A percentile compares a stretch with the other conserved stretches of the same genome.
These are phyloP conservation scores for Poeciliopsis prolifica DNA, from an alignment of 2,113 vertebrate genomes.

Conservation along the genomic window DNA sequence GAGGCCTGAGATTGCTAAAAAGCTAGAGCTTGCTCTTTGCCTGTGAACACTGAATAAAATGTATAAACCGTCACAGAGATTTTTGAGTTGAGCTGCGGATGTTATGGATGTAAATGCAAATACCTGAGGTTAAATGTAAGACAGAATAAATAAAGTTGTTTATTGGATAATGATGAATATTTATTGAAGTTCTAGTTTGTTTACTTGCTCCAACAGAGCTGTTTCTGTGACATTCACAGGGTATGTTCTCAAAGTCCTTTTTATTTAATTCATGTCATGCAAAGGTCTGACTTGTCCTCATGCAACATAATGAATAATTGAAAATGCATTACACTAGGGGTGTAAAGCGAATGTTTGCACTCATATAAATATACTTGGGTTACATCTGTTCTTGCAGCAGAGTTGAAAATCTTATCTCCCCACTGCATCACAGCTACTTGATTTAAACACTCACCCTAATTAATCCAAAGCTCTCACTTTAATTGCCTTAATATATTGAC, in stretches of 20 bases:
- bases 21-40: constrained; percentile 33
- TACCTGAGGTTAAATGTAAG: constrained; percentile 28
- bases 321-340: constrained; percentile 33
- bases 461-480: constrained; percentile 62
- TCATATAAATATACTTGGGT: constrained; percentile 26
- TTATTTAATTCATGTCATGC: constrained; percentile 50
- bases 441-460: constrained; percentile 61
- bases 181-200: constrained; percentile 1
- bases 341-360: constrained; percentile 26
- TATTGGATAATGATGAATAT: background rate
- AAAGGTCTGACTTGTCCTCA: constrained; percentile 57
- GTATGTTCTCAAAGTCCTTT: constrained; percentile 19
- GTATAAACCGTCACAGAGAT: constrained; percentile 4
- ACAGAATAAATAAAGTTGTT: constrained; percentile 4
- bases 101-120: constrained; percentile 22
- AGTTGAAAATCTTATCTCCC: constrained; percentile 49
- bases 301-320: constrained; percentile 45
- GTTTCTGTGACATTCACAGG: constrained; percentile 27
- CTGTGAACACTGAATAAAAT: constrained; percentile 26
- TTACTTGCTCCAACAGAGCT: background rate
- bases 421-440: constrained; percentile 48
- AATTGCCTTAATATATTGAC: constrained; percentile 72
- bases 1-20: constrained; percentile 34
- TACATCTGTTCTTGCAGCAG: constrained; percentile 21
- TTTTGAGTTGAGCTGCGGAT: background rate